Evolutionary conservation across 2,797 vertebrate species (phyloP).

Genomic region (Silurus aristotelis): DNA sequence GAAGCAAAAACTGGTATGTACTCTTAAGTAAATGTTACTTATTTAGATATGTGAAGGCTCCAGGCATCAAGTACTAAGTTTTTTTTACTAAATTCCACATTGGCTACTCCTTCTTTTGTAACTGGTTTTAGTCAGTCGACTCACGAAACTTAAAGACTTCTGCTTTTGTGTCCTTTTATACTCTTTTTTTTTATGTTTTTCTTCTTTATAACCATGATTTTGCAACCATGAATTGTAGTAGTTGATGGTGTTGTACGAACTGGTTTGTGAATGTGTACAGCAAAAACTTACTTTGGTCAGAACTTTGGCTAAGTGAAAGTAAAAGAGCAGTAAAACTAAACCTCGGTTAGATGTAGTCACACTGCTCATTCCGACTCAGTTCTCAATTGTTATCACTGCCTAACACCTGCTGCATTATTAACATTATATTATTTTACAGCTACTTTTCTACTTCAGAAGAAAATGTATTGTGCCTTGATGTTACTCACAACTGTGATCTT

Average conservation of each 20-base stretch:
- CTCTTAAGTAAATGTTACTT: background rate
- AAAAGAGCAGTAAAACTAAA: background rate
- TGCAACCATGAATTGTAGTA: too few species aligned
- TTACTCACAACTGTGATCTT: background rate
- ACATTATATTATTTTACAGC: background rate
- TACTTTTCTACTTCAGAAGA: background rate
- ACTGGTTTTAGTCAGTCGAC: too few species aligned
- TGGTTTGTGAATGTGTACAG: background rate
- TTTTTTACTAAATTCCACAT: background rate
- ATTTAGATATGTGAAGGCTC: background rate
- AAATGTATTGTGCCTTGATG: constrained; percentile 6
- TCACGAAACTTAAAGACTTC: background rate
- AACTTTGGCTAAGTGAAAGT: background rate
- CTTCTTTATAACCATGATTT: background rate
- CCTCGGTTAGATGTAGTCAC: too few species aligned
- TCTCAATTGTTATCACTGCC: too few species aligned
- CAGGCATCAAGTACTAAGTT: background rate
- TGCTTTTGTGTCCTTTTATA: background rate
- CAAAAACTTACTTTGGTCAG: background rate
- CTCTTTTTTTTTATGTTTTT: background rate
- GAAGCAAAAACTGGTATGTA: background rate
- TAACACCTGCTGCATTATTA: background rate
- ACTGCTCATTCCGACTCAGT: background rate
- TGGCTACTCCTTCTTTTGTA: background rate
- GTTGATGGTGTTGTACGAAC: background rate